phyloP scores from a whole-genome alignment of 2,888 invertebrate species.

The Drosophila heteroneura region DNA sequence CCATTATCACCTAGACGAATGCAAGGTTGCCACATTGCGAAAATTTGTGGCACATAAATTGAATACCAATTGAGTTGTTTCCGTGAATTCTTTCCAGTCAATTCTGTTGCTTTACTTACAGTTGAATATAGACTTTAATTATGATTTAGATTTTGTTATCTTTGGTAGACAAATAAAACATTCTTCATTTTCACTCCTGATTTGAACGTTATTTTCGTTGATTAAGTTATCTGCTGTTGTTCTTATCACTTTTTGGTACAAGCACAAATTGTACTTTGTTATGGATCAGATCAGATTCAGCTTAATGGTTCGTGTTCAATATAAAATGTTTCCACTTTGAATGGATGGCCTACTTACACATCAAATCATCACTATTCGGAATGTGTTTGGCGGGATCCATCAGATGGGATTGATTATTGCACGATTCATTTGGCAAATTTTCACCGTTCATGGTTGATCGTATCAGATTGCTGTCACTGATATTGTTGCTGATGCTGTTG shows the following conservation, averaged over 20 bases:
- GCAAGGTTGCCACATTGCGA: slow-evolving; percentile 44
- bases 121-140: not conserved
- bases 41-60: slow-evolving; percentile 7
- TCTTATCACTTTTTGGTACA: slow-evolving; percentile 43
- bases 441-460: slow-evolving; percentile 2
- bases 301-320: not conserved
- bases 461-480: slow-evolving; percentile 20
- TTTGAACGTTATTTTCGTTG: slow-evolving; percentile 3
- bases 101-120: not conserved
- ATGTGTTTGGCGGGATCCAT: slow-evolving; percentile 36
- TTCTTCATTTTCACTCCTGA: not conserved
- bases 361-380: slow-evolving; percentile 64
- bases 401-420: slow-evolving; percentile 13
- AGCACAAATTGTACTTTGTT: slow-evolving; percentile 43
- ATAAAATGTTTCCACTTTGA: slow-evolving; percentile 42
- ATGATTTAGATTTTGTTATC: not conserved
- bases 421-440: slow-evolving; percentile 25
- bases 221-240: slow-evolving; percentile 29
- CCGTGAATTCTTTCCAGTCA: not conserved
- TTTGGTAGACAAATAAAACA: not conserved
- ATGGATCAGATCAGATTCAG: slow-evolving; percentile 34
- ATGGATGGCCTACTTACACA: slow-evolving; percentile 71
- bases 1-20: slow-evolving; percentile 23
- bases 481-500: slow-evolving; percentile 14
- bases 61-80: slow-evolving; percentile 1